A percentile compares a stretch with the other conserved stretches of the same genome.
Evolutionary conservation across 1,140 invertebrate species (phyloP).

Genomic region (Parapsyche elsis): DNA sequence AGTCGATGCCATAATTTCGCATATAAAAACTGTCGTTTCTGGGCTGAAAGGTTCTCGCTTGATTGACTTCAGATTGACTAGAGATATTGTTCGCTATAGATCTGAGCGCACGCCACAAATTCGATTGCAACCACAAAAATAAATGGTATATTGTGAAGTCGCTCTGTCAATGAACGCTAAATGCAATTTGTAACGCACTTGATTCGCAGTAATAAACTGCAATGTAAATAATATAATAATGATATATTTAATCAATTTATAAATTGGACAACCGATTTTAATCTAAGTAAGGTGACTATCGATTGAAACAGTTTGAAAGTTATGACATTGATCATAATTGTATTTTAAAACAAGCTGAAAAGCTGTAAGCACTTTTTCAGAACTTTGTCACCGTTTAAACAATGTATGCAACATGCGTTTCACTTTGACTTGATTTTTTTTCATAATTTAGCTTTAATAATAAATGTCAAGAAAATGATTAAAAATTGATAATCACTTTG

Average conservation of each 20-base stretch:
- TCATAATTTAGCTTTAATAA: too few relatives aligned
- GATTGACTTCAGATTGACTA: constrained; percentile 47
- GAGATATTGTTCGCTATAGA: constrained; percentile 42
- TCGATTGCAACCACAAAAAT: constrained; percentile 38
- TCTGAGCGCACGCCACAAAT: constrained; percentile 31
- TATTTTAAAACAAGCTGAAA: neutral
- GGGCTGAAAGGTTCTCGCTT: constrained; percentile 53
- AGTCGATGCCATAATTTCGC: constrained; percentile 53
- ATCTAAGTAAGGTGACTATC: neutral
- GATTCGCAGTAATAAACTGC: constrained; percentile 34
- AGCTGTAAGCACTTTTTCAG: neutral
- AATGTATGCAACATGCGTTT: too few relatives aligned
- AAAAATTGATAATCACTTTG: too few relatives aligned
- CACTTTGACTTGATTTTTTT: too few relatives aligned
- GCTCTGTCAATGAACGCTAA: constrained; percentile 45
- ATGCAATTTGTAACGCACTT: constrained; percentile 47
- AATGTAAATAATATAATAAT: neutral
- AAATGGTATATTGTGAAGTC: constrained; percentile 46
- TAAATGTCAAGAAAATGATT: too few relatives aligned
- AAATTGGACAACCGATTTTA: neutral
- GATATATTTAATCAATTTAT: neutral
- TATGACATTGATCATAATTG: neutral
- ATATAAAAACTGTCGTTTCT: constrained; percentile 51
- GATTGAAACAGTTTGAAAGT: neutral
- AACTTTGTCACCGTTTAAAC: too few relatives aligned